A percentile compares a stretch with the other conserved stretches of the same genome.
These are phyloP conservation scores for Listronotus bonariensis DNA, from an alignment of 1,140 invertebrate species.

Conservation along the genomic window DNA sequence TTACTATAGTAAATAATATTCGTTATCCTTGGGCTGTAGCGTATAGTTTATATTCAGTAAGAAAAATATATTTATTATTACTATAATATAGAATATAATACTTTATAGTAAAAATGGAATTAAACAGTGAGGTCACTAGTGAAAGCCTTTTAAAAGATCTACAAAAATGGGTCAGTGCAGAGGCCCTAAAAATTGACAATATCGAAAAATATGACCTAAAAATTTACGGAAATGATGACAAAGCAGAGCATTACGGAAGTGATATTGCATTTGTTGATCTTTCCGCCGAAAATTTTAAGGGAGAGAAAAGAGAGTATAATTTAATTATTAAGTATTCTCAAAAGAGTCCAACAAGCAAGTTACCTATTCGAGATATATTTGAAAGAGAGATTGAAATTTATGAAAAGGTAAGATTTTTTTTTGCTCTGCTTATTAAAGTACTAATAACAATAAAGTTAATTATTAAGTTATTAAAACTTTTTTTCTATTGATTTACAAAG, in stretches of 20 bases:
- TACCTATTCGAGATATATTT: no score
- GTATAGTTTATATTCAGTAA: no score
- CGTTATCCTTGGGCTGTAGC: no score
- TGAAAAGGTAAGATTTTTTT: not conserved
- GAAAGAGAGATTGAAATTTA: no score
- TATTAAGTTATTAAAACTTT: no score
- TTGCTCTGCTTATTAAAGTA: no score
- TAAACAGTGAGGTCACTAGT: not conserved
- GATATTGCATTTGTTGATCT: slow-evolving; percentile 38
- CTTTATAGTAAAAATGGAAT: not conserved
- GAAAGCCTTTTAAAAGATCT: slow-evolving; percentile 20
- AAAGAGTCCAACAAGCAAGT: no score
- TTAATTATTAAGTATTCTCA: slow-evolving; percentile 36
- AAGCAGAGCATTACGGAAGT: slow-evolving; percentile 30
- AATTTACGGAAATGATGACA: slow-evolving; percentile 33
- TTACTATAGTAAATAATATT: no score
- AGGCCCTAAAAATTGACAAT: slow-evolving; percentile 28
- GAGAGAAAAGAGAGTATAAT: slow-evolving; percentile 18
- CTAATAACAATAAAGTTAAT: no score
- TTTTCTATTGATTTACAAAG: no score
- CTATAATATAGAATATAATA: no score
- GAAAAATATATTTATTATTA: no score
- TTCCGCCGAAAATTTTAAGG: slow-evolving; percentile 16
- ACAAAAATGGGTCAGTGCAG: slow-evolving; percentile 28
- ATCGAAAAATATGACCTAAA: slow-evolving; percentile 32